These are phyloP conservation scores for Carcina quercana DNA, from an alignment of 2,888 invertebrate genomes.

Conservation along the genomic window DNA sequence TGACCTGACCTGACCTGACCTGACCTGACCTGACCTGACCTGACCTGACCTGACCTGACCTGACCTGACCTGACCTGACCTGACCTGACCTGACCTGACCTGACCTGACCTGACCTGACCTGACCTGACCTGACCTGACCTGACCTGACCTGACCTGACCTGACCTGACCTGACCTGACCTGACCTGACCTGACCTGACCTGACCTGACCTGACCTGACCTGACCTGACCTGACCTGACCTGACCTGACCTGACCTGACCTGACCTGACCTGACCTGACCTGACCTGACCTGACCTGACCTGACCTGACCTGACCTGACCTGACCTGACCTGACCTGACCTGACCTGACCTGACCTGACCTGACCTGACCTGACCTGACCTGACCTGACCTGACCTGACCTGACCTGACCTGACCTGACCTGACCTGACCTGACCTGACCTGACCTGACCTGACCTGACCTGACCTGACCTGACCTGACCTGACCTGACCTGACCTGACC, in stretches of 20 bases:
- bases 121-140: conserved; percentile 6
- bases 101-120: neutral
- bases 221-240: conserved; percentile 7
- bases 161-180: conserved; percentile 3
- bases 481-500: conserved; percentile 6
- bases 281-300: conserved; percentile 7
- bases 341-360: neutral
- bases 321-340: neutral
- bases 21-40: conserved; percentile 11
- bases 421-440: neutral
- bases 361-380: neutral
- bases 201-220: conserved; percentile 8
- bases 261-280: conserved; percentile 7
- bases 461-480: conserved; percentile 6
- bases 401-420: neutral
- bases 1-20: conserved; percentile 9
- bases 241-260: conserved; percentile 7
- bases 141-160: conserved; percentile 8
- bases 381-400: neutral
- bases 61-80: conserved; percentile 9
- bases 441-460: conserved; percentile 5
- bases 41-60: conserved; percentile 10
- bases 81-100: neutral
- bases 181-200: conserved; percentile 7
- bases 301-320: conserved; percentile 4